Percentiles rank a stretch among this genome's conserved stretches.
Evolutionary conservation across 2,113 vertebrate species (phyloP).

Genomic region (Pseudois nayaur): DNA sequence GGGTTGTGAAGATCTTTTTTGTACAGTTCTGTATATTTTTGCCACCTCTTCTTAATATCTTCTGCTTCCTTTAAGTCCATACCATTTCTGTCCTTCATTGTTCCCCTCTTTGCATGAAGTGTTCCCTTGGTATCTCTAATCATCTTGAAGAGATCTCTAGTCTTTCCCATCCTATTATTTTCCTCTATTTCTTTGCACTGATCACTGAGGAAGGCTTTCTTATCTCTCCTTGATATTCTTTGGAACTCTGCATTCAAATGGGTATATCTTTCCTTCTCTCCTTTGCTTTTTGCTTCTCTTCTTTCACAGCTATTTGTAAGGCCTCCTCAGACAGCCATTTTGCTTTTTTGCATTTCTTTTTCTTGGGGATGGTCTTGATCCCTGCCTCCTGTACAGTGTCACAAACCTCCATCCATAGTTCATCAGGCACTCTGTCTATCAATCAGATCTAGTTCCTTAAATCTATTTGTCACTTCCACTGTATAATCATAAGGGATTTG

Average conservation of each 20-base stretch:
- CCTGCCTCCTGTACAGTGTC: background rate
- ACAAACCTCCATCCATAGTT: background rate
- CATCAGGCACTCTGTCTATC: background rate
- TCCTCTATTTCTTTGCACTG: background rate
- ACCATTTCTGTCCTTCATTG: background rate
- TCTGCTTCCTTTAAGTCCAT: background rate
- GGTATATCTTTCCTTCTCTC: background rate
- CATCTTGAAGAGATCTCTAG: background rate
- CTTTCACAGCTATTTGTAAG: background rate
- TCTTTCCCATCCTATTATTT: background rate
- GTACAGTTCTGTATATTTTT: background rate
- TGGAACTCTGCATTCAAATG: background rate
- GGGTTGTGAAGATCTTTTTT: background rate
- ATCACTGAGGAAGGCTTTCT: background rate
- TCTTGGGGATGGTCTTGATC: background rate
- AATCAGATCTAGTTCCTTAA: background rate
- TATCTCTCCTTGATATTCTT: background rate
- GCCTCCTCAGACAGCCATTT: background rate
- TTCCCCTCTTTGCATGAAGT: background rate
- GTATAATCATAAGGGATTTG: background rate
- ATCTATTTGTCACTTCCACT: background rate
- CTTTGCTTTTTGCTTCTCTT: background rate
- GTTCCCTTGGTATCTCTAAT: background rate
- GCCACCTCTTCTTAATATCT: background rate
- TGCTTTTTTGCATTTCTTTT: background rate